Conservation (phyloP, 2,888 invertebrate species). For the Eupithecia centaureata region DNA sequence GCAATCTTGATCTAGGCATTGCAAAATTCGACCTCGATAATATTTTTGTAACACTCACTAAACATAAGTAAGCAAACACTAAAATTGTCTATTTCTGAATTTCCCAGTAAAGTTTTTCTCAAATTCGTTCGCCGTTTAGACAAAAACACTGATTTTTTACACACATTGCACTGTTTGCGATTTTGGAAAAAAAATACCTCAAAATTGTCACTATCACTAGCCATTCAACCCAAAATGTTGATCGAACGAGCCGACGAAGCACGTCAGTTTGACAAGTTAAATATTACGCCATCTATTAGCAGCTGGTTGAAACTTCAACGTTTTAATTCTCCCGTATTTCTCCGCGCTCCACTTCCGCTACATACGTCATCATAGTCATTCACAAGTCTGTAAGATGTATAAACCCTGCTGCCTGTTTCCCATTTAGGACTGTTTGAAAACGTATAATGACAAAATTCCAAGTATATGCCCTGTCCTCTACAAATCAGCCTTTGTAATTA, state of each 20-base stretch:
- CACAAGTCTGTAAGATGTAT: conserved; percentile 6
- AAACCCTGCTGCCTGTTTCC: too few relatives aligned
- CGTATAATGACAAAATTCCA: too few relatives aligned
- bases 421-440: too few relatives aligned
- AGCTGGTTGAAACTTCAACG: not conserved
- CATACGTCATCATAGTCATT: not conserved
- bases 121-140: conserved; percentile 26
- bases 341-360: not conserved
- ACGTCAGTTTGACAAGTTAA: conserved; percentile 19
- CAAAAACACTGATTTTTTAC: conserved; percentile 42
- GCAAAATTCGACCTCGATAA: conserved; percentile 59
- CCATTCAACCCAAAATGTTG: conserved; percentile 65
- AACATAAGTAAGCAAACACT: conserved; percentile 47
- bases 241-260: conserved; percentile 47
- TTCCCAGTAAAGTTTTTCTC: conserved; percentile 34
- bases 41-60: conserved; percentile 50
- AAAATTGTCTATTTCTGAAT: conserved; percentile 35
- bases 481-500: too few relatives aligned
- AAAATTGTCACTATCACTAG: conserved; percentile 68
- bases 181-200: conserved; percentile 58
- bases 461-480: too few relatives aligned
- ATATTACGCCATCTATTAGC: conserved; percentile 60
- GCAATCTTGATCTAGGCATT: conserved; percentile 60
- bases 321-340: conserved; percentile 14
- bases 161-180: conserved; percentile 46